Evolutionary conservation across 2,888 invertebrate species (phyloP), one percentile per base, ranked within the genome.

Genomic region (Rhorus exstirpatorius): DNA sequence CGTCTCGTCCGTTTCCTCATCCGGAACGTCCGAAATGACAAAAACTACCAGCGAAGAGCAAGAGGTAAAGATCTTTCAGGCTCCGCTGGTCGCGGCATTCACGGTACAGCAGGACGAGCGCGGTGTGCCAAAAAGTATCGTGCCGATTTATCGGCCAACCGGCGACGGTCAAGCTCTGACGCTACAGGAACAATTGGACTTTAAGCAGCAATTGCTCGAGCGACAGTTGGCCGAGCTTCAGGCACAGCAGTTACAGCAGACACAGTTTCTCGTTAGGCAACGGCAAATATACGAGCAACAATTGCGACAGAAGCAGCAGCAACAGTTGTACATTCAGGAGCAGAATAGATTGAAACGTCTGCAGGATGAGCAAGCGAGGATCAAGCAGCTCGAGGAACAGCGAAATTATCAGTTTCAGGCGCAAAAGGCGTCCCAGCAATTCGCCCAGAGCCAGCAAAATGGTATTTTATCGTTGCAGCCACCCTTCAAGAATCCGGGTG

Each of bases 71-170:
- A 97, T 97, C 65, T 96, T 96, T 89, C 95, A 96, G 86, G 97
- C 97, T 1, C 97, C 97, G 0, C 91, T 97, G 79, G 96, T 97
- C 0, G 97, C 97, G 1, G 97, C 97, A 0, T 97, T 97, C 88
- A 97, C 97, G 0, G 96, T 97, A 0, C 97, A 97, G 85, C 96
- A 97, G 92, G 97, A 97, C 89, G 96, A 96, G 84, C 94, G 94
- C 31, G 97, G 97, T 0, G 90, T 95, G n/a, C 97, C 97, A 0
- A 96, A 96, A 87, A 96, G 96, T 91, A 96, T 97, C 0, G 95
- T 97, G 67, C 96, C 97, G 0, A 94, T 97, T 87, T 95, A 94
- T 88, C 95, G 95, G 88, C 94, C 94, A 84, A 87, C 88, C 19
- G 91, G 89, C 17, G 90, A 93, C 38, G 89, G 89, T 0, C 91